Evolutionary conservation across 2,888 invertebrate species (phyloP), one percentile per base, ranked within the genome.

Genomic region (Dascillus cervinus): DNA sequence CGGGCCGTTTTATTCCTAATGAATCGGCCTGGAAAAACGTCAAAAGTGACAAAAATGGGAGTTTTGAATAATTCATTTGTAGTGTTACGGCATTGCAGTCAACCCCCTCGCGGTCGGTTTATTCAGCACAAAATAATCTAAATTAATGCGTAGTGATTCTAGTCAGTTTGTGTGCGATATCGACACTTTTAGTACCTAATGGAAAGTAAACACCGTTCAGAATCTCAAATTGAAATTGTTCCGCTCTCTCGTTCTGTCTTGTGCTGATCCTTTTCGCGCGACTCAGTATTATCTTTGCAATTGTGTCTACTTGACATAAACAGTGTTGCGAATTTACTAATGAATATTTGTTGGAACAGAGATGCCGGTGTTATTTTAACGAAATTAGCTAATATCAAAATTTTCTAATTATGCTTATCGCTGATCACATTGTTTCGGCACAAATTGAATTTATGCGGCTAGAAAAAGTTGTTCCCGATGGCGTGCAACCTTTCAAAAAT

Each of bases 141-240:
- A 58, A 57, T 56, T 57, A 56, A 56, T 56, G 55, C 52, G 56
- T 55, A 53, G 52, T 49, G 56, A 58, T 57, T 57, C 52, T 52
- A 55, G 55, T 52, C 47, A 52, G 53, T 53, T 52, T 53, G 54
- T 52, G 52, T 50, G 46, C 51, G 55, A 54, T 56, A 60, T 58
- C 59, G 59, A 58, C 60, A 60, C 60, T 59, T 58, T 57, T 56
- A 60, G 53, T 50, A 56, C 54, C 55, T 60, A 60, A 60, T 60
- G 60, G 56, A 60, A 60, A 60, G 60, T 58, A 60, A 60, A 60
- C 59, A 60, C 53, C 50, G 54, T 54, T 51, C 50, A 52, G 55
- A 52, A 58, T 55, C 52, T 49, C 50, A 46, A 58, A 58, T 56
- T 53, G 57, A 55, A 58, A 58, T 55, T 56, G 55, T 49, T 51